phyloP scores from a whole-genome alignment of 1,140 invertebrate species.

The Bombus ignitus region DNA sequence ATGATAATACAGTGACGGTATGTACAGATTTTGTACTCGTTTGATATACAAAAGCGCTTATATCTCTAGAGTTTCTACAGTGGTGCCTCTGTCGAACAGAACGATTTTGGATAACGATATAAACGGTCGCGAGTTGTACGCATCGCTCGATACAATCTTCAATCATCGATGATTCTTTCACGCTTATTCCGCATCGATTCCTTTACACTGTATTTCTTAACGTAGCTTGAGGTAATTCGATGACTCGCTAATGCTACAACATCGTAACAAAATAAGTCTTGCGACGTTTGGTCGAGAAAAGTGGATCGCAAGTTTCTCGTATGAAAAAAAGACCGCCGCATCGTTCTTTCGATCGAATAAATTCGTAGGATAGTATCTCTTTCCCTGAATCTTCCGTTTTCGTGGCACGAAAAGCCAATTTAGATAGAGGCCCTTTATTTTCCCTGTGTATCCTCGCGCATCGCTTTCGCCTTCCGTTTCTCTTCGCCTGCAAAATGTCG shows the following conservation, averaged over 20 bases:
- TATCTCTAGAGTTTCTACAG: constrained; percentile 32
- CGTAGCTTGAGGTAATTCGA: neutral
- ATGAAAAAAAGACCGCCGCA: neutral
- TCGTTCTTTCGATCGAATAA: neutral
- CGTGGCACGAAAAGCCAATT: neutral
- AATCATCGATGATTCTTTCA: neutral
- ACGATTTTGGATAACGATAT: neutral
- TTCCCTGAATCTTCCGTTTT: neutral
- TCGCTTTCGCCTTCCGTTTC: neutral
- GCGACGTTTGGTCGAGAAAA: neutral
- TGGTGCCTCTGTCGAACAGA: neutral
- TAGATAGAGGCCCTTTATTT: neutral
- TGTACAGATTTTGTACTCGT: constrained; percentile 72
- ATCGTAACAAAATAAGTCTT: constrained; percentile 26
- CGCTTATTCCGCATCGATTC: neutral
- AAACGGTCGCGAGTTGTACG: neutral
- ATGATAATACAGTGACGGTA: constrained; percentile 19
- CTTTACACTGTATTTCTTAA: neutral
- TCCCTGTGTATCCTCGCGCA: neutral
- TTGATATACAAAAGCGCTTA: constrained; percentile 69
- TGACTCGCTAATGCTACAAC: neutral
- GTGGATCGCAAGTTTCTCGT: neutral
- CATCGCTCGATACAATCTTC: neutral
- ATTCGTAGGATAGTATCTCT: neutral
- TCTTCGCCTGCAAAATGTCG: constrained; percentile 10